phyloP scores from a whole-genome alignment of 2,113 vertebrate species.

The Cavia aperea region DNA sequence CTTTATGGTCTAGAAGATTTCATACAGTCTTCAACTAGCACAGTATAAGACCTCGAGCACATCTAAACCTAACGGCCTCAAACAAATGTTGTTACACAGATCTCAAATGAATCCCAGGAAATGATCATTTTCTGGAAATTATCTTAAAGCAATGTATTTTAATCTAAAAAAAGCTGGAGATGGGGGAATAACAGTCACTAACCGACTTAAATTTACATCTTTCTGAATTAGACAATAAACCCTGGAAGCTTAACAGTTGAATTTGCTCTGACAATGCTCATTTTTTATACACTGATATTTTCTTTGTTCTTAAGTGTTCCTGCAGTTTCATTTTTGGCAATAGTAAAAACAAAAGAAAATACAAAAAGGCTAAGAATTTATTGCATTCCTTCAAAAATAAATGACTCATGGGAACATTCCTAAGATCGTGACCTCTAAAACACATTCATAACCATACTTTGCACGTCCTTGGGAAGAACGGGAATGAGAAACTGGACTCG shows the following conservation, averaged over 20 bases:
- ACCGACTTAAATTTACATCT: slow-evolving; percentile 15
- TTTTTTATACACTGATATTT: slow-evolving; percentile 27
- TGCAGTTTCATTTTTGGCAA: slow-evolving; percentile 25
- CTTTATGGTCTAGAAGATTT: background rate
- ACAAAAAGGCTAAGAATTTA: slow-evolving; percentile 36
- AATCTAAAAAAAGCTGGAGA: background rate
- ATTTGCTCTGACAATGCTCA: slow-evolving; percentile 20
- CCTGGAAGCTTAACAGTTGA: background rate
- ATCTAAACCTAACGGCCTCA: background rate
- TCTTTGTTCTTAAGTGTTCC: slow-evolving; percentile 32
- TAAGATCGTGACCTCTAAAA: background rate
- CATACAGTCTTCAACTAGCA: background rate
- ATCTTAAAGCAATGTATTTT: slow-evolving; percentile 24
- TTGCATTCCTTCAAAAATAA: slow-evolving; percentile 42
- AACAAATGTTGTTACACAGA: background rate
- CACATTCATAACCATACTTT: background rate
- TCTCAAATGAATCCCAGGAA: slow-evolving; percentile 2
- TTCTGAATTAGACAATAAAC: slow-evolving; percentile 38
- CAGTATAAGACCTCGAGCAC: background rate
- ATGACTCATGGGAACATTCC: slow-evolving; percentile 14
- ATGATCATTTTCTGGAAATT: background rate
- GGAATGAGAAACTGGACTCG: background rate
- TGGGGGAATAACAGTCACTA: background rate
- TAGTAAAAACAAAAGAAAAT: slow-evolving; percentile 29
- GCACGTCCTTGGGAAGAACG: background rate